A percentile compares a stretch with the other conserved stretches of the same genome.
These are phyloP conservation scores for Pangasianodon gigas DNA, from an alignment of 2,113 vertebrate species.

Conservation along the genomic window DNA sequence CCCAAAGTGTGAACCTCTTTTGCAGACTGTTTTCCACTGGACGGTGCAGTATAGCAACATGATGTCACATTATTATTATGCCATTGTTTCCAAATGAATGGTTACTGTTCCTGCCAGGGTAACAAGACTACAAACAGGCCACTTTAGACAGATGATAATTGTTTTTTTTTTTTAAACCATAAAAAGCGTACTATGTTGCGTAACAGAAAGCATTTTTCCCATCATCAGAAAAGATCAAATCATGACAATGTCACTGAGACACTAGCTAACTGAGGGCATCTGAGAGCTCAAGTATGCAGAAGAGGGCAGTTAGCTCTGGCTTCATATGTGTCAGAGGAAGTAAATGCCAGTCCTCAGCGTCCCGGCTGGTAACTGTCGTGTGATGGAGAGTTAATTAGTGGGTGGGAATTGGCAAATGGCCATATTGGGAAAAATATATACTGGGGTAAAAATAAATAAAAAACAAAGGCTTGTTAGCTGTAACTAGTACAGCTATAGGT, in stretches of 20 bases:
- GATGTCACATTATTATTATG: neutral
- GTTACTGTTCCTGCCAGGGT: neutral
- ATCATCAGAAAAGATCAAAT: neutral
- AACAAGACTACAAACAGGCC: neutral
- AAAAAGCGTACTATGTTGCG: neutral
- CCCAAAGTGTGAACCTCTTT: slow-evolving; percentile 80
- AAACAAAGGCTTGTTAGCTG: neutral
- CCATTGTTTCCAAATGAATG: slow-evolving; percentile 23
- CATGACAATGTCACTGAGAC: neutral
- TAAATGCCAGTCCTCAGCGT: neutral
- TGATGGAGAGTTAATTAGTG: neutral
- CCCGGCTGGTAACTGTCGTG: neutral
- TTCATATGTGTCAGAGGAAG: neutral
- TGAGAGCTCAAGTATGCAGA: neutral
- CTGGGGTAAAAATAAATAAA: neutral
- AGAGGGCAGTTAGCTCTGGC: neutral
- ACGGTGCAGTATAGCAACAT: neutral
- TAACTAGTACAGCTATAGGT: neutral
- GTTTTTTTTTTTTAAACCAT: neutral
- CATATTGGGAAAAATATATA: neutral
- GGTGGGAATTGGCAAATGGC: neutral
- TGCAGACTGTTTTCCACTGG: slow-evolving; percentile 61
- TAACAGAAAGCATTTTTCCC: neutral
- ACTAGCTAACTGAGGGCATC: neutral
- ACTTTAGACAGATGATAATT: neutral